phyloP scores from a whole-genome alignment of 2,113 vertebrate species.

The Calonectris borealis region DNA sequence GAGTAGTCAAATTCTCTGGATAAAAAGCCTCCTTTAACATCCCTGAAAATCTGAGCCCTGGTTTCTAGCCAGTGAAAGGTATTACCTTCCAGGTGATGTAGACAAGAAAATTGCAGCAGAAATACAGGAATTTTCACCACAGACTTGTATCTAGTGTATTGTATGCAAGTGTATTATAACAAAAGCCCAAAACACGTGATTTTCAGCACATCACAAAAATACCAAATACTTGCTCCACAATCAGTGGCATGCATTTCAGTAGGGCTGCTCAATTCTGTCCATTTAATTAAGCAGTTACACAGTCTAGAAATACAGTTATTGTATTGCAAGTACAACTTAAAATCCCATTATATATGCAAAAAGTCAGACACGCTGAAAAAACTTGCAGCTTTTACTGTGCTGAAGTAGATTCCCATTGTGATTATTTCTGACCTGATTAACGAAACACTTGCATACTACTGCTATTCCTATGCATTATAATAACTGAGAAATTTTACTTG shows the following conservation, averaged over 20 bases:
- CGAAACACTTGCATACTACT: neutral
- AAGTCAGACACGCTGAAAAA: neutral
- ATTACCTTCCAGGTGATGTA: neutral
- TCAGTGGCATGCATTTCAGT: neutral
- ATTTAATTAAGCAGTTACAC: neutral
- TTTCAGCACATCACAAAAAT: neutral
- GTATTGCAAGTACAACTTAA: neutral
- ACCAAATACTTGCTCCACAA: neutral
- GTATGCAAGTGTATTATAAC: neutral
- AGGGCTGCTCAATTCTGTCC: neutral
- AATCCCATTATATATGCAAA: neutral
- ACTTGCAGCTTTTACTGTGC: neutral
- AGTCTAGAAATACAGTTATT: neutral
- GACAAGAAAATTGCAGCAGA: neutral
- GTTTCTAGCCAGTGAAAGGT: neutral
- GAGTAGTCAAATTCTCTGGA: neutral
- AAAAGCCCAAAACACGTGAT: accelerated
- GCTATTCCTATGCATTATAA: neutral
- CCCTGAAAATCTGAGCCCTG: neutral
- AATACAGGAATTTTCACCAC: neutral
- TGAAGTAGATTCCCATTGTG: neutral
- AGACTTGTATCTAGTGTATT: neutral
- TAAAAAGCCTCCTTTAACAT: neutral
- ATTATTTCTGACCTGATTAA: neutral
- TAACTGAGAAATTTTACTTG: neutral